These are phyloP conservation scores for Neopipo cinnamomea DNA, from an alignment of 2,113 vertebrate genomes.

Conservation along the genomic window DNA sequence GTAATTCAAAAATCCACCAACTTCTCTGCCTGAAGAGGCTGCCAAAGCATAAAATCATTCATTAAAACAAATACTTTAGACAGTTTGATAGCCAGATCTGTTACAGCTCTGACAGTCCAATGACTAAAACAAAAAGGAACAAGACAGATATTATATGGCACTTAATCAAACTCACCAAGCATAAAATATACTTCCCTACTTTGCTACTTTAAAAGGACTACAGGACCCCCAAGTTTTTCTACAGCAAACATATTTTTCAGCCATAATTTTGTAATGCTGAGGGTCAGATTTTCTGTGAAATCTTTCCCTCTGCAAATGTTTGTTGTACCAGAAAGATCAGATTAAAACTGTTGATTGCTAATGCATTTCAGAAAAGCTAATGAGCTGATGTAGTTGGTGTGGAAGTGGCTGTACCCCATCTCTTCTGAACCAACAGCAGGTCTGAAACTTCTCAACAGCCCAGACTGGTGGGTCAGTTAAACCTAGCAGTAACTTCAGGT, in stretches of 20 bases:
- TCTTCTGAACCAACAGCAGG: not conserved
- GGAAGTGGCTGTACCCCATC: not conserved
- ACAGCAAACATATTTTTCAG: not conserved
- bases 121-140: not conserved
- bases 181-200: not conserved
- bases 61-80: conserved; percentile 10
- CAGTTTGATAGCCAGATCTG: not conserved
- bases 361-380: not conserved
- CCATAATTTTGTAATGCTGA: not conserved
- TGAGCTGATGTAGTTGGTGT: not conserved
- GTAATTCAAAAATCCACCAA: conserved; percentile 1
- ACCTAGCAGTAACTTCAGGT: not conserved
- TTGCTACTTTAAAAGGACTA: not conserved
- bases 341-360: not conserved
- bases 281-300: not conserved
- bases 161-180: not conserved
- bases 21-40: not conserved
- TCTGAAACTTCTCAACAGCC: not conserved
- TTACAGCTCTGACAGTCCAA: not conserved
- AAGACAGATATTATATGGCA: not conserved
- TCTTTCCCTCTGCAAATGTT: not conserved
- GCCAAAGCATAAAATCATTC: not conserved
- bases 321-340: not conserved
- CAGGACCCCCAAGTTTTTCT: not conserved
- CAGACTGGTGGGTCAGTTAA: not conserved